Evolutionary conservation across 2,797 vertebrate genomes (phyloP).

Genomic region (Gobio occitaniae): DNA sequence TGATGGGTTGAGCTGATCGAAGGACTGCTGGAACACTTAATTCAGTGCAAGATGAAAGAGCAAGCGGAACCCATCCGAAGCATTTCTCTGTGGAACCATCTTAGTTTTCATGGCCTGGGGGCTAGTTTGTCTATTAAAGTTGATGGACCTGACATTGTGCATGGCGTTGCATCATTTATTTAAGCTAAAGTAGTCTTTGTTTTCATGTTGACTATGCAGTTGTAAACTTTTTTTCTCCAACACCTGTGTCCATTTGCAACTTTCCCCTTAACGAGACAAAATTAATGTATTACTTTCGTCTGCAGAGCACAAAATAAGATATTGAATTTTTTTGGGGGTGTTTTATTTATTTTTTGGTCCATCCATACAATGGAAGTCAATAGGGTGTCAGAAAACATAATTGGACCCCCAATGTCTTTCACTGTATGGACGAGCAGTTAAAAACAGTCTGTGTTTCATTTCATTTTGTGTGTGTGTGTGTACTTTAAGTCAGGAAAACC

Average conservation of each 20-base stretch:
- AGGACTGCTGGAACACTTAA: conserved; percentile 31
- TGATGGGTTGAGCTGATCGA: conserved; percentile 33
- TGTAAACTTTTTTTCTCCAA: background rate
- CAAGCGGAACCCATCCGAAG: conserved; percentile 8
- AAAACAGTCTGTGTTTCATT: background rate
- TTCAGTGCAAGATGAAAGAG: conserved; percentile 25
- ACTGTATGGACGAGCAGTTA: background rate
- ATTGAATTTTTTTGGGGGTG: no score
- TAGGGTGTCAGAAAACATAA: background rate
- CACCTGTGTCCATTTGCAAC: background rate
- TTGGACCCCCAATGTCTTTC: background rate
- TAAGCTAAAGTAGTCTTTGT: conserved; percentile 8
- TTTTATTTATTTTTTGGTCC: background rate
- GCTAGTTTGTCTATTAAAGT: conserved; percentile 36
- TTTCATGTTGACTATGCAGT: conserved; percentile 15
- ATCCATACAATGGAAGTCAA: background rate
- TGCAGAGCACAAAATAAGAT: background rate
- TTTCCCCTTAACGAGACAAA: background rate
- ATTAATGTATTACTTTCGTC: background rate
- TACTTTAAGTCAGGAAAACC: background rate
- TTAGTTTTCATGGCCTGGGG: conserved; percentile 33
- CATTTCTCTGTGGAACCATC: conserved; percentile 37
- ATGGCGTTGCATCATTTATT: conserved; percentile 40
- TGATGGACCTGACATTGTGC: conserved; percentile 30
- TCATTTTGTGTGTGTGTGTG: background rate